Evolutionary conservation across 2,888 invertebrate species (phyloP), one percentile per base, ranked within the genome.

Genomic region (Chrysomela aeneicollis): DNA sequence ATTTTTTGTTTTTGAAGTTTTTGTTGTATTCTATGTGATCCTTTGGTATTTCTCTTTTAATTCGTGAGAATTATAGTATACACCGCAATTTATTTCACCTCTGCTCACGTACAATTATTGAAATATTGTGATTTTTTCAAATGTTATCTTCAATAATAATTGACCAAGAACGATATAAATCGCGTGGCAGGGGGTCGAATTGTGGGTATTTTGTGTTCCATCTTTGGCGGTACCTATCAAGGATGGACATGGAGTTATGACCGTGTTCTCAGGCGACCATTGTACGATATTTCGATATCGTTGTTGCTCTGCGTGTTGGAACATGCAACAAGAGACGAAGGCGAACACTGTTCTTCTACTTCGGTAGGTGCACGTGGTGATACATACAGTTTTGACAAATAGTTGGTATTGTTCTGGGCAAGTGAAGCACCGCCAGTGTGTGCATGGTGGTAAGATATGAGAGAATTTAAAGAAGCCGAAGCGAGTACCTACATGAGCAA

Each of bases 211-310:
- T 62, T 63, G 63, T 68, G 70, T 67, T 61, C 62, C 58, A 69
- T 71, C 67, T 66, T 51, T 59, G 64, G 58, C 55, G 51, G 51
- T 62, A 64, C 73, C 64, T 72, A 71, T 71, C 73, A 72, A 42
- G 73, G 59, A 73, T 74, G 73, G 73, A 71, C 59, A 73, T 74
- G 73, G 73, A 71, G 73, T 42, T 73, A 74, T 73, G 70, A 65
- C 66, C 72, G 59, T 63, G 54, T n/a, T 42, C 6, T 42, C 35
- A 2, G 9, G 8, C 15, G 15, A 42, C 42, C 42, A 42, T 15
- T 15, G 15, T 15, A 15, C n/a, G n/a, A 42, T 42, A 42, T 42
- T 42, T 42, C 6, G 42, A 15, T 42, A 42, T 42, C 12, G 15
- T 15, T 42, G 42, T 42, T 42, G 42, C 42, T n/a, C 42, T 15